Percentiles rank a stretch among this genome's conserved stretches.
These are phyloP conservation scores for Lamellibrachia luymesi DNA, from an alignment of 1,140 invertebrate species.

Conservation along the genomic window DNA sequence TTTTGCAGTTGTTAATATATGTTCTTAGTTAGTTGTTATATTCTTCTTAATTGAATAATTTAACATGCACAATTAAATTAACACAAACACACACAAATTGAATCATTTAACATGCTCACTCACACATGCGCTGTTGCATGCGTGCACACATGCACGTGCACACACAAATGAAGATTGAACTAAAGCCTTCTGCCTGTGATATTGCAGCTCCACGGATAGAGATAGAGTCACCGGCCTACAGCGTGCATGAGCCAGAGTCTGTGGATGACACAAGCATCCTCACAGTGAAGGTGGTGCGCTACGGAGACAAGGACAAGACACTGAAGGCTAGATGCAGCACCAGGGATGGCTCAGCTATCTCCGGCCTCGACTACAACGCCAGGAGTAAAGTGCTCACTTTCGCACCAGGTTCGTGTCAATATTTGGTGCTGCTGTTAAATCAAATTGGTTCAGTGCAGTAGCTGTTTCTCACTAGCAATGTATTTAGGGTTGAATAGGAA, in stretches of 20 bases:
- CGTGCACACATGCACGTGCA: no score
- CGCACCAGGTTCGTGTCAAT: slow-evolving; percentile 39
- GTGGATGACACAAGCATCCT: slow-evolving; percentile 38
- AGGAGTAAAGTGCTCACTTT: slow-evolving; percentile 50
- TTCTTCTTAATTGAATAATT: neutral
- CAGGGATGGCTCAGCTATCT: slow-evolving; percentile 55
- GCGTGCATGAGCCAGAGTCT: slow-evolving; percentile 48
- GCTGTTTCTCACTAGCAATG: no score
- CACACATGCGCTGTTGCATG: no score
- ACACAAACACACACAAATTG: neutral
- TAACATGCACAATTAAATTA: neutral
- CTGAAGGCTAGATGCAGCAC: slow-evolving; percentile 52
- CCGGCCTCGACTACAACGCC: slow-evolving; percentile 50
- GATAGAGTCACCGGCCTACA: slow-evolving; percentile 49
- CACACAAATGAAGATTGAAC: no score
- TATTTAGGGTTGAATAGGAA: no score
- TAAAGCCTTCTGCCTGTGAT: neutral
- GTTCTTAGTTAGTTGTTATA: neutral
- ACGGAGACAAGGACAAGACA: slow-evolving; percentile 46
- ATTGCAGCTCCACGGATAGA: slow-evolving; percentile 45
- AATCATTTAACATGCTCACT: no score
- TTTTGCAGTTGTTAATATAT: neutral
- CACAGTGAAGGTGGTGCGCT: slow-evolving; percentile 42
- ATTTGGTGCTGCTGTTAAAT: neutral
- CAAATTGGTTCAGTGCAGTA: no score